A percentile compares a stretch with the other conserved stretches of the same genome.
Evolutionary conservation across 2,113 vertebrate genomes (phyloP).

Genomic region (Oncorhynchus clarkii): DNA sequence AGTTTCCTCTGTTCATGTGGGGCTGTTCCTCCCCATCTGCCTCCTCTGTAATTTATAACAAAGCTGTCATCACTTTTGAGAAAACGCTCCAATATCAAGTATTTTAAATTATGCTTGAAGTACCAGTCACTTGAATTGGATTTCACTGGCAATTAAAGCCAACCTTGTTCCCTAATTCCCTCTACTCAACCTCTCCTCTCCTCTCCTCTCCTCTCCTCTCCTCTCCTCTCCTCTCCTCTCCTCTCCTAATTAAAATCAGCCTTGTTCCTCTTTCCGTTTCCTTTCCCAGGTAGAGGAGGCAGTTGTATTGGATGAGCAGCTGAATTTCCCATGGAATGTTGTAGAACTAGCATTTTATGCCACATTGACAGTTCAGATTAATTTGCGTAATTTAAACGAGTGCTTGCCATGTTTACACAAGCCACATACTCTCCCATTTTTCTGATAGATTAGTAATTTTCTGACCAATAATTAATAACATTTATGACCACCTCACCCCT

Average conservation of each 20-base stretch:
- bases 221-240: no score
- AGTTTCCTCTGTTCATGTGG: constrained; percentile 57
- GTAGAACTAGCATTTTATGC: constrained; percentile 98
- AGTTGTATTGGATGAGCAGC: constrained; percentile 95
- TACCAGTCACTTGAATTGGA: constrained; percentile 99
- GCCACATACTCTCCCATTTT: constrained; percentile 45
- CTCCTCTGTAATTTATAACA: no score
- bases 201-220: no score
- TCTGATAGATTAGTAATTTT: constrained; percentile 95
- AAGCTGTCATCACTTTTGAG: constrained; percentile 88
- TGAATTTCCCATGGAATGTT: constrained; percentile 99
- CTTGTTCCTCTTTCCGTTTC: no score
- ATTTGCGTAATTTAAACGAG: constrained; percentile 99
- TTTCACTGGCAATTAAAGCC: constrained; percentile 99
- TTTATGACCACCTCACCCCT: constrained; percentile 89
- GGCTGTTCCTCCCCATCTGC: constrained; percentile 86
- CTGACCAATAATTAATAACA: constrained; percentile 64
- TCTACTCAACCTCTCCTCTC: no score
- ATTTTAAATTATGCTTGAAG: constrained; percentile 99
- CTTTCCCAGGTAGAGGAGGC: constrained; percentile 82
- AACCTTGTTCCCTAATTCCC: constrained; percentile 44
- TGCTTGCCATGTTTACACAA: constrained; percentile 84
- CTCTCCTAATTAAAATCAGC: no score
- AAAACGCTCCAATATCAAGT: constrained; percentile 99
- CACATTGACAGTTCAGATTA: constrained; percentile 99